Evolutionary conservation across 2,113 vertebrate genomes (phyloP), one percentile per base, ranked within the genome.

Genomic region (Oxyruncus cristatus): DNA sequence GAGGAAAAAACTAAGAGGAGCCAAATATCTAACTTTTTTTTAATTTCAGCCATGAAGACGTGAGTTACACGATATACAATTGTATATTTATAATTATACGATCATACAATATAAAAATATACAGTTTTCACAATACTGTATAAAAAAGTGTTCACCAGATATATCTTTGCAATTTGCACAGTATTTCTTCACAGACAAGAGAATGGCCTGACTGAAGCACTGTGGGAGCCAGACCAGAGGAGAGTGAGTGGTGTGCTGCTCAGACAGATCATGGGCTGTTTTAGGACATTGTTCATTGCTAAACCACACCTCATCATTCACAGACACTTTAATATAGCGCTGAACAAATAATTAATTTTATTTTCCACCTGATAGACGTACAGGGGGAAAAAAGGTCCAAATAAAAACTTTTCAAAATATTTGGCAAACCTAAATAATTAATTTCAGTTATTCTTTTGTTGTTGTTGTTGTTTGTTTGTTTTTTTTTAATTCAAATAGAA

Each of bases 401-500:
- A 78, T 74, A 91, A 85, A 93, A 95, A 47, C 56, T 91, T 63
- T 93, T 33, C 87, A 92, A 37, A 87, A 72, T 95, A 91, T 97
- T 97, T 96, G 89, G 53, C 4, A 15, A 95, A 82, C n/a, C 14
- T 87, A 87, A 95, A 92, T 89, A 95, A 97, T 93, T 95, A 66
- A 95, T 95, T 74, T 91, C 37, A 26, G 24, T 68, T 4, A 3
- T 35, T 23, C 35, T 58, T 14, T 28, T 61, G 18, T 19, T 32
- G 14, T 18, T 26, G 7, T 27, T 23, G 42, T 24, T 12, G 39
- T 41, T 41, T 41, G 39, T 41, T 41, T 41, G 39, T 18, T 30
- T 11, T 26, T 22, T 52, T 49, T 9, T 0, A 20, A 39, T 59
- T 50, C 32, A 55, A 61, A 74, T 32, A 46, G n/a, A 53, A 81